Base-by-base conservation (phyloP, 2,113 vertebrate genomes). In the Lophius piscatorius region DNA sequence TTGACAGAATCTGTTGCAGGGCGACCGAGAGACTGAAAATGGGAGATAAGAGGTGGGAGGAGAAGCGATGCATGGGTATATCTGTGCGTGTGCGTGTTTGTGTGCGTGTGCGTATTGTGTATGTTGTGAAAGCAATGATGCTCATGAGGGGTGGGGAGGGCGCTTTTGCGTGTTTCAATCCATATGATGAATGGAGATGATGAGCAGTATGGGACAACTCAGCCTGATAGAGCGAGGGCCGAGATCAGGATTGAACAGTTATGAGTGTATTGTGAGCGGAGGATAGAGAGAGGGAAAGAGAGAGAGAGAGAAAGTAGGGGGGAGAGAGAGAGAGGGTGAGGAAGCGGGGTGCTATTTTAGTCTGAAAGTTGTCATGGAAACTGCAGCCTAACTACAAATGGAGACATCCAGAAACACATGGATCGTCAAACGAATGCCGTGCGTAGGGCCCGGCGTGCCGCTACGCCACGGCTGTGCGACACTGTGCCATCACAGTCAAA, bases 351-450 rank as follows among this genome's bases (percentile, higher is more conserved):
- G 88, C 91, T 92, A 92, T 92, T 92, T 92, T 90, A 80, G 78
- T 81, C 78, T 47, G 44, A 71, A 58, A 63, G 91, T 92, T 88
- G 89, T 88, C 89, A 91, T 92, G 87, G 91, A 91, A 91, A 92
- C 91, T 91, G 89, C 88, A 89, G 88, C 90, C 84, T 90, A 87
- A 88, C 86, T 89, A 90, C 86, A 91, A 88, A 91, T 88, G 85
- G 87, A 92, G 88, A 90, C 82, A 82, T 86, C 82, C 80, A 90
- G 83, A 86, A 85, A 26, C 81, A 84, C 86, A 89, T 83, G 85
- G 83, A 89, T 80, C 60, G 73, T 68, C 81, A 83, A 85, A 87
- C 78, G 88, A 88, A 81, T 76, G 76, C 51, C 58, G 36, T 81
- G 79, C 64, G 71, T 70, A 80, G 66, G 75, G 80, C 66, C 73